Conservation (phyloP, 2,888 invertebrate genomes). For the Sesamia inferens region DNA sequence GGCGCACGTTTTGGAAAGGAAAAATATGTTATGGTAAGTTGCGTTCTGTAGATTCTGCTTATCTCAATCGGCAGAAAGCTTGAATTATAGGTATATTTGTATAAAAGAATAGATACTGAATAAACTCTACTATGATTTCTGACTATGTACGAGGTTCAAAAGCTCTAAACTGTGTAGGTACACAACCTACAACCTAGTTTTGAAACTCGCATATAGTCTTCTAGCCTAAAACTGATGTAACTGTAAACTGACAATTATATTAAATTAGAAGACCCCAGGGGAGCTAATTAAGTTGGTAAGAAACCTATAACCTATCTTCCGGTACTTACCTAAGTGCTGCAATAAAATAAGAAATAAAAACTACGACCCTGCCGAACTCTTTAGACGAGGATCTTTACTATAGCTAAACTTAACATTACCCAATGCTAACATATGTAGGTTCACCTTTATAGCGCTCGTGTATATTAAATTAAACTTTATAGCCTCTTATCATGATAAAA, state of each 20-base stretch:
- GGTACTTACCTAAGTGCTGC: background rate
- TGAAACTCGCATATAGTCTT: background rate
- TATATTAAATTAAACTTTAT: constrained; percentile 21
- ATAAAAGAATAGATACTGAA: background rate
- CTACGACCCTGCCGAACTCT: background rate
- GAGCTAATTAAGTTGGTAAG: background rate
- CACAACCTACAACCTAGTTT: too few relatives aligned
- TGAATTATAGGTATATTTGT: too few relatives aligned
- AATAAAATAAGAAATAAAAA: constrained; percentile 32
- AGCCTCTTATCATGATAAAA: background rate
- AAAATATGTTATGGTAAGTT: background rate
- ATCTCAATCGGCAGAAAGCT: too few relatives aligned
- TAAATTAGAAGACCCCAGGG: background rate
- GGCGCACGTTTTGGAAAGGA: background rate
- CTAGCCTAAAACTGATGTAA: background rate
- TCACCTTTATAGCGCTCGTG: background rate
- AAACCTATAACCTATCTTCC: background rate
- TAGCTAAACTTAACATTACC: constrained; percentile 8
- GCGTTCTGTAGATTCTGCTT: background rate
- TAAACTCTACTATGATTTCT: background rate
- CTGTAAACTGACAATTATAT: background rate
- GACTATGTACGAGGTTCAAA: too few relatives aligned
- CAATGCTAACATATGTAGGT: background rate
- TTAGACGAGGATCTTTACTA: constrained; percentile 5
- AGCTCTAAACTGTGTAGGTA: too few relatives aligned